Evolutionary conservation across 2,113 vertebrate genomes (phyloP).

Genomic region (Lonchura striata): DNA sequence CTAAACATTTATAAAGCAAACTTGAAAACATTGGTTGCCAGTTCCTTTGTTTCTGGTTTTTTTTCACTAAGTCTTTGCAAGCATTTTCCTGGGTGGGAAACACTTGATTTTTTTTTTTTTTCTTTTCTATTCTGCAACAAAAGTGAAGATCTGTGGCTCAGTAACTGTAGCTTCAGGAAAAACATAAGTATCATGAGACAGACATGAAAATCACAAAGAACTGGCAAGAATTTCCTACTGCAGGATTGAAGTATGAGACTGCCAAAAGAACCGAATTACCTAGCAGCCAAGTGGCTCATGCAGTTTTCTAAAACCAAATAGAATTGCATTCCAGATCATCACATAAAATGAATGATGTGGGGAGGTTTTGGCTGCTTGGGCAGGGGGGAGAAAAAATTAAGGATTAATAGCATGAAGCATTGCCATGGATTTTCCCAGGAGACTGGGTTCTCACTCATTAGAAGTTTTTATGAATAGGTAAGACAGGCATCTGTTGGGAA

Average conservation of each 20-base stretch:
- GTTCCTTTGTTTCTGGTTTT: not conserved
- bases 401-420: not conserved
- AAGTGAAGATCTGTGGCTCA: not conserved
- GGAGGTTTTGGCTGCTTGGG: not conserved
- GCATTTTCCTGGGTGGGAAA: not conserved
- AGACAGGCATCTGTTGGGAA: conserved; percentile 20
- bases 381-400: not conserved
- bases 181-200: conserved; percentile 1
- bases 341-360: not conserved
- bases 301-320: conserved; percentile 23
- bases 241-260: conserved; percentile 13
- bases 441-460: not conserved
- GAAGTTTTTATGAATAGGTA: conserved; percentile 17
- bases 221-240: conserved; percentile 15
- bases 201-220: conserved; percentile 39
- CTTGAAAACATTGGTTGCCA: not conserved
- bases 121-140: not conserved
- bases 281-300: conserved; percentile 43
- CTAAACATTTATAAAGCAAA: not conserved
- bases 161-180: conserved; percentile 11
- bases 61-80: not conserved
- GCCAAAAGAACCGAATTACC: conserved; percentile 36
- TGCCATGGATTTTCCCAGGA: not conserved
- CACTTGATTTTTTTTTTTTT: not conserved
- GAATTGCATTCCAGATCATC: conserved; percentile 22